Base-by-base conservation (phyloP, 2,888 invertebrate genomes). In the Gari tellinella region DNA sequence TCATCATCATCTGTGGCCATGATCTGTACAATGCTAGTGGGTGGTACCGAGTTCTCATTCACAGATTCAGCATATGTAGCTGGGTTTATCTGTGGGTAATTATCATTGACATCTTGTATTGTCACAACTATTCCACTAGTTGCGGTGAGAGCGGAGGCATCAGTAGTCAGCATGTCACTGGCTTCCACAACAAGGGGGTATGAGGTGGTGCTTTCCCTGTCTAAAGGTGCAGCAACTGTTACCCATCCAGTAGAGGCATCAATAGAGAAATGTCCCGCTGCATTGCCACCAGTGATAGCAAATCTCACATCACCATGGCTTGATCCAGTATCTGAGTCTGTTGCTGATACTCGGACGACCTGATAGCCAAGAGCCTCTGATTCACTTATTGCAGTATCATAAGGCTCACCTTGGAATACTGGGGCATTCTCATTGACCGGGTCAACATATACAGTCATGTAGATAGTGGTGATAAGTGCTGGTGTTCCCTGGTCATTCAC, bases 81-180 rank as follows among this genome's bases (percentile, higher is more conserved):
- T 1, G 97, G 96, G 91, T 97, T 97, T 92, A 98, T 98, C 72
- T 97, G 94, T 1, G 98, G 98, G 3, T 96, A 95, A 92, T 98
- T 98, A 93, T 98, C 98, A 92, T 98, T 98, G 78, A 97, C 94
- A 92, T 99, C 98, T 77, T 97, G 94, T 31, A 98, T 96, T 93
- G 98, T 98, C 91, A 98, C 96, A 93, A 97, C 97, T 62, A 98
- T 96, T 0, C 97, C 97, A 8, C 61, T 49, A 40, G 63, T 62
- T 31, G 70, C 72, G 49, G 63, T 67, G 45, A 37, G 65, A 17
- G 51, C 66, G 46, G 48, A 67, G 1, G 65, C 64, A 40, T 76
- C 74, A 8, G 82, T 81, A 19, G 80, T 63, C 10, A 58, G 37
- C 58, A 82, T 77, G 38, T 86, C 86, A 15, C 63, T 63, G 8